Conservation (phyloP, 2,888 invertebrate species). For the Cephus spinipes region DNA sequence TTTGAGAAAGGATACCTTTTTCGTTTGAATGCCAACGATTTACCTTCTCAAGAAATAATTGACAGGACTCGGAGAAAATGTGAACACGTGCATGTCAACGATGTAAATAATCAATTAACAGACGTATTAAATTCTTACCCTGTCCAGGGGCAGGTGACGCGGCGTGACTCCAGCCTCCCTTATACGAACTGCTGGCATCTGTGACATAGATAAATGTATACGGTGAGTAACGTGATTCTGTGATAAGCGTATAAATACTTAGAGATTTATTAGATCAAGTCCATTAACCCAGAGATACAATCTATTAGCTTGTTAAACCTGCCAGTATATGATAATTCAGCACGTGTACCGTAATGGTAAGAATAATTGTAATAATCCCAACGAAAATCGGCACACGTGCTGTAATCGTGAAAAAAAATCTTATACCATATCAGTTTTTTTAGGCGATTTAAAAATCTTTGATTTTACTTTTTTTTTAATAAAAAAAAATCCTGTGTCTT, state of each 20-base stretch:
- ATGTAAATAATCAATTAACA: background rate
- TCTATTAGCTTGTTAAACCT: background rate
- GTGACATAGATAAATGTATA: constrained; percentile 32
- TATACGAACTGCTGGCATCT: constrained; percentile 66
- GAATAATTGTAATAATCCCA: background rate
- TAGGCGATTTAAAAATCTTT: background rate
- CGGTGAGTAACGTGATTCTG: background rate
- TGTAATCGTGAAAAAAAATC: background rate
- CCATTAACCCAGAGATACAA: background rate
- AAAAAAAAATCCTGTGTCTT: background rate
- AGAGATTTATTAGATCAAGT: background rate
- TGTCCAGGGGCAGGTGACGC: constrained; percentile 65
- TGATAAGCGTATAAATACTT: background rate
- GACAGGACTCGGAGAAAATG: background rate
- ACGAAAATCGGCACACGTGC: background rate
- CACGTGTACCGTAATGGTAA: background rate
- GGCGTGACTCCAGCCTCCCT: constrained; percentile 66
- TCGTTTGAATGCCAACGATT: background rate
- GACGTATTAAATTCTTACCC: constrained; percentile 49
- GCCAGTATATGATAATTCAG: background rate
- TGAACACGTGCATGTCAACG: background rate
- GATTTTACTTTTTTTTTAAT: background rate
- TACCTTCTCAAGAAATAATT: background rate
- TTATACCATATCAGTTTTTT: background rate
- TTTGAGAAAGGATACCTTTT: background rate